Conservation (phyloP, 1,140 invertebrate genomes). For the Drosophila rhopaloa region DNA sequence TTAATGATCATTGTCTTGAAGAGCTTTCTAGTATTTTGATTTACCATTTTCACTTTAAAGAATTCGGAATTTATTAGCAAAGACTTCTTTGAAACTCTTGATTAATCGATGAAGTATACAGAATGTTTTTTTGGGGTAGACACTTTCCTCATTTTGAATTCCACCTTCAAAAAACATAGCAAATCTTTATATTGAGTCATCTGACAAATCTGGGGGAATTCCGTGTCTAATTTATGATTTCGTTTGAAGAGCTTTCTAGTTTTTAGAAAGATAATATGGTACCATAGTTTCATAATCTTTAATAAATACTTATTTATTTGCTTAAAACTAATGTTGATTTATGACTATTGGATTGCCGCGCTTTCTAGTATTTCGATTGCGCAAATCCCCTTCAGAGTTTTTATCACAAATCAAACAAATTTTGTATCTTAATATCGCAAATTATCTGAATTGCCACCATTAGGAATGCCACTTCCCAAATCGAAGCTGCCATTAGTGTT, state of each 20-base stretch:
- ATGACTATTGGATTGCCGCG: neutral
- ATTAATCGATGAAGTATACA: conserved; percentile 1
- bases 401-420: conserved; percentile 2
- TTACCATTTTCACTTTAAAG: neutral
- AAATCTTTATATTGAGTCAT: neutral
- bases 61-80: neutral
- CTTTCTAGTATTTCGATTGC: conserved; percentile 17
- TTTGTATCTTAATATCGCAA: conserved; percentile 14
- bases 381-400: conserved; percentile 10
- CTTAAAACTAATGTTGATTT: neutral
- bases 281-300: neutral
- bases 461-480: conserved; percentile 27
- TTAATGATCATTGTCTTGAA: neutral
- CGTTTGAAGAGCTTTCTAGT: neutral
- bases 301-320: too few relatives aligned
- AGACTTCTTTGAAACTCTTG: neutral
- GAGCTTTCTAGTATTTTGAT: conserved; percentile 36
- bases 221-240: neutral
- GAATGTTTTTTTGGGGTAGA: too few relatives aligned
- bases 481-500: conserved; percentile 25
- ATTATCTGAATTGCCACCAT: conserved; percentile 30
- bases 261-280: neutral
- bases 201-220: neutral
- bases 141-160: neutral
- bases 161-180: neutral